Base-by-base conservation (phyloP, 2,888 invertebrate genomes). In the Megaustenia siamemsis region DNA sequence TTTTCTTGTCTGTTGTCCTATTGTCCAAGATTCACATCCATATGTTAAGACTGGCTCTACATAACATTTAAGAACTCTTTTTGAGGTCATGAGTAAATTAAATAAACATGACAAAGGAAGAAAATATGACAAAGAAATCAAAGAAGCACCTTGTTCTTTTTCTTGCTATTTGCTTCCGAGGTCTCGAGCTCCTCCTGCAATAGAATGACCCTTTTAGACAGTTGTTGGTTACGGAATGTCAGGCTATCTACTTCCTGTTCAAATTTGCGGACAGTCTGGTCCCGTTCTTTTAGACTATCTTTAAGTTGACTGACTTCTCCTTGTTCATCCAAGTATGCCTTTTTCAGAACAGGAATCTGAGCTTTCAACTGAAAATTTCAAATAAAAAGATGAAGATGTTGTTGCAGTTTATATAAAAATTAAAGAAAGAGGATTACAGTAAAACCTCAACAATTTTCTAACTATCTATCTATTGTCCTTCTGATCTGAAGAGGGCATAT, bases 181-280 rank as follows among this genome's bases (percentile, higher is more conserved):
- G 87, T 93, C 90, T 97, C 97, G 80, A 98, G 95, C 93, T 98
- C 98, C 92, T 97, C 97, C 94, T 99, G 98, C 87, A 99, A 95
- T 79, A 97, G 96, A n/a, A 97, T 96, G 53, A 99, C 97, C 86
- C 99, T 95, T 92, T 97, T 97, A 77, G 97, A 97, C 89, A 99
- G 95, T 94, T 99, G 98, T 91, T 97, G 97, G 94, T 99, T 99
- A 86, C 98, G 95, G 94, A 98, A 98, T 53, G 96, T 96, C 88
- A 99, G 95, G 88, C 98, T 98, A 93, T 99, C 99, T 91, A 98
- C 96, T 95, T 99, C 99, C 93, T 98, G 96, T 92, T 97, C 97
- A 73, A 96, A 96, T 93, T 97, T 97, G 28, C 98, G 95, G 68
- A 97, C 94, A 82, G 96, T 95, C 90, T 98, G 97, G 92, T 98